A percentile compares a stretch with the other conserved stretches of the same genome.
Conservation (phyloP, 1,140 invertebrate genomes). For the Leptinotarsa texana region DNA sequence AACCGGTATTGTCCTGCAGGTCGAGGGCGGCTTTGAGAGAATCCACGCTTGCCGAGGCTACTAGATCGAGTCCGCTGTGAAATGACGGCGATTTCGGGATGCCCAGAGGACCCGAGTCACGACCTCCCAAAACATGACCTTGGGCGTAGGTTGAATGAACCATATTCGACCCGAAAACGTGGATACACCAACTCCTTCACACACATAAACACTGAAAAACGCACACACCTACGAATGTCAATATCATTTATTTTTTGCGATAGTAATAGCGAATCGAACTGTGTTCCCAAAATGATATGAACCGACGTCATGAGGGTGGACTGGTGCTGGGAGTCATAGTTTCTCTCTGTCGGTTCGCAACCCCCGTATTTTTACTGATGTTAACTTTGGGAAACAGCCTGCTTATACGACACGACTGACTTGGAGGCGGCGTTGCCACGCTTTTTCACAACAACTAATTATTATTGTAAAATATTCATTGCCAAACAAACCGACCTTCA, state of each 20-base stretch:
- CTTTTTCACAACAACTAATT: no score
- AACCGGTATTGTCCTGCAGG: constrained; percentile 16
- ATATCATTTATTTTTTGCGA: background rate
- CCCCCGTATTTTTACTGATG: constrained; percentile 12
- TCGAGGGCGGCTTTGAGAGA: constrained; percentile 55
- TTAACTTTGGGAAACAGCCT: no score
- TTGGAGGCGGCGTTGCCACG: constrained; percentile 5
- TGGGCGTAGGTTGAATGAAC: constrained; percentile 58
- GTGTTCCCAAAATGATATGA: no score
- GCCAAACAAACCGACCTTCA: no score
- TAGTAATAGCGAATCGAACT: no score
- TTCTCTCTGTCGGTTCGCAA: background rate
- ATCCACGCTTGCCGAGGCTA: constrained; percentile 63
- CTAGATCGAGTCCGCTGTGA: constrained; percentile 77
- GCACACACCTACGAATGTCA: background rate
- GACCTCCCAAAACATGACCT: constrained; percentile 60
- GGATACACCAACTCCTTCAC: background rate
- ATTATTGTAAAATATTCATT: no score
- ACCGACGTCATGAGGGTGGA: constrained; percentile 13
- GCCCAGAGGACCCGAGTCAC: constrained; percentile 64
- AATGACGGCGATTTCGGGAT: constrained; percentile 84
- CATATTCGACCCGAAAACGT: constrained; percentile 51
- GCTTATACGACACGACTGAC: constrained; percentile 4
- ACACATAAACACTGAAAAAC: background rate
- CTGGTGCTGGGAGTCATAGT: background rate